Conservation (phyloP, 2,113 vertebrate genomes). For the Ivindomyrus marchei region DNA sequence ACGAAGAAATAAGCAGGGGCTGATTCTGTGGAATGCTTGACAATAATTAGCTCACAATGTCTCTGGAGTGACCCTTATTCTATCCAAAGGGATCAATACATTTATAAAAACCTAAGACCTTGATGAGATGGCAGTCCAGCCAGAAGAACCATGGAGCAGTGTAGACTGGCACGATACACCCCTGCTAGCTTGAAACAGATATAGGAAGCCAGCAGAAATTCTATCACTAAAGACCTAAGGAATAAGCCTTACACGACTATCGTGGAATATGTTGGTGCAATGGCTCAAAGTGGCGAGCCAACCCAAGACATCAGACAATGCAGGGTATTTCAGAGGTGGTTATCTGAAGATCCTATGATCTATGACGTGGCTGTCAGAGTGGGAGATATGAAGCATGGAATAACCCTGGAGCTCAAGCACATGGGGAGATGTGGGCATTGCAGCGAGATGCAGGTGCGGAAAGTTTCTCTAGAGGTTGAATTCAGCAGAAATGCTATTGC, state of each 20-base stretch:
- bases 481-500: not conserved
- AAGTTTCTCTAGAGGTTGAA: not conserved
- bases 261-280: not conserved
- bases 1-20: not conserved
- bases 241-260: not conserved
- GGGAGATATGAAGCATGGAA: not conserved
- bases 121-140: not conserved
- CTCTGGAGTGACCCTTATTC: not conserved
- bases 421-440: not conserved
- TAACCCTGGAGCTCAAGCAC: not conserved
- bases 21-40: not conserved
- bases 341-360: not conserved
- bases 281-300: not conserved
- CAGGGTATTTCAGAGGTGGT: not conserved
- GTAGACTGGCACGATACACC: not conserved
- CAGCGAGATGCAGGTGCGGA: not conserved
- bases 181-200: not conserved
- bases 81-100: not conserved
- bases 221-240: not conserved
- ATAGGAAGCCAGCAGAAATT: not conserved
- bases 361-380: not conserved
- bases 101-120: not conserved
- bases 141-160: not conserved
- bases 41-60: not conserved
- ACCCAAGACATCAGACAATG: not conserved